phyloP scores from a whole-genome alignment of 92 coral and sea anemone species.

The Montipora capitata region DNA sequence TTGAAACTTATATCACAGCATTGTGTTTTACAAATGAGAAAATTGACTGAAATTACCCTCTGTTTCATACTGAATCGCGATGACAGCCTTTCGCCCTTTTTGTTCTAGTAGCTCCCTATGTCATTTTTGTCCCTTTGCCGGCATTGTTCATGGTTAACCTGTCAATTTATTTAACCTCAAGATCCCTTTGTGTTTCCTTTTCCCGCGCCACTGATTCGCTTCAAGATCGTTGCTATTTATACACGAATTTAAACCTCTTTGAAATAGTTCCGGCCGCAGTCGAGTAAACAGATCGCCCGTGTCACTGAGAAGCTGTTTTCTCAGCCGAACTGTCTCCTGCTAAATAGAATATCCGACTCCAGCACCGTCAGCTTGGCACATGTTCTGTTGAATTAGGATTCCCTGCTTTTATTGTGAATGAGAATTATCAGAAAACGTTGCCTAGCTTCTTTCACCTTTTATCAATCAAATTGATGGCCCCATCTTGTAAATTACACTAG shows the following conservation, averaged over 20 bases:
- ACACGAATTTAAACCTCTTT: not conserved
- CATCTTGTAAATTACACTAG: not conserved
- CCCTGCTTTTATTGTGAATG: not conserved
- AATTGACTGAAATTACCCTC: too few relatives aligned
- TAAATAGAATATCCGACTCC: slow-evolving; percentile 19
- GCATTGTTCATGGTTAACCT: slow-evolving; percentile 33
- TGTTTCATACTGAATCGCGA: not conserved
- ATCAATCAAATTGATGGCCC: not conserved
- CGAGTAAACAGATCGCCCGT: slow-evolving; percentile 7
- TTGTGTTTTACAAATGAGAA: not conserved
- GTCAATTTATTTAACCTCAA: slow-evolving; percentile 28
- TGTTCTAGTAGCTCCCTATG: not conserved
- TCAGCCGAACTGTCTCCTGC: slow-evolving; percentile 39
- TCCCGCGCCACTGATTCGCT: slow-evolving; percentile 22
- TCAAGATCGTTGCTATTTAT: not conserved
- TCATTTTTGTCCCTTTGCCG: slow-evolving; percentile 33
- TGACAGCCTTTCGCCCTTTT: not conserved
- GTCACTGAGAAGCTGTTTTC: slow-evolving; percentile 26
- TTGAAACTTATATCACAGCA: too few relatives aligned
- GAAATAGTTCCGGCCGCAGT: slow-evolving; percentile 21
- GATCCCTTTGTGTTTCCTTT: slow-evolving; percentile 36
- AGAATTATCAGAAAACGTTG: not conserved
- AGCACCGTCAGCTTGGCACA: slow-evolving; percentile 24
- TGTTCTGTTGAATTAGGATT: not conserved
- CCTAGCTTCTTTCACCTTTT: not conserved